Percentiles rank a stretch among this genome's conserved stretches.
These are phyloP conservation scores for Hydrotaea diabolus DNA, from an alignment of 2,888 invertebrate species.

Conservation along the genomic window DNA sequence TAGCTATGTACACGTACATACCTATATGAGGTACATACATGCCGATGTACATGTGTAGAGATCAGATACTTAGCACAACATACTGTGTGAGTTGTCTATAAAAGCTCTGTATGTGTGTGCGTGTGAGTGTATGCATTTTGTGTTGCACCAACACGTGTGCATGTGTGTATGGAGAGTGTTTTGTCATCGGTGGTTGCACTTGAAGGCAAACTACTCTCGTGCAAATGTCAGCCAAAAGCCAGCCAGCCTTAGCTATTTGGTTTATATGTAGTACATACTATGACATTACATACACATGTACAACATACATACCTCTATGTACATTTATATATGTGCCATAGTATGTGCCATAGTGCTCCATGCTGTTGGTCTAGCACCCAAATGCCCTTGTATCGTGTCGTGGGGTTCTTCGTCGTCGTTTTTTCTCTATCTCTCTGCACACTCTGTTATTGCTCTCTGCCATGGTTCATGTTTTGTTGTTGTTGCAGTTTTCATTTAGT, in stretches of 20 bases:
- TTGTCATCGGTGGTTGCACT: conserved; percentile 63
- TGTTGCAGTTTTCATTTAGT: conserved; percentile 40
- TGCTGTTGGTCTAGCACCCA: conserved; percentile 17
- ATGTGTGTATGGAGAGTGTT: neutral
- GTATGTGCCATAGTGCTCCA: conserved; percentile 1
- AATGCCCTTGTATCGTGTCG: conserved; percentile 57
- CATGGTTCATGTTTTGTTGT: conserved; percentile 25
- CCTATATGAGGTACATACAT: neutral
- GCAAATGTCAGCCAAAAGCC: conserved; percentile 64
- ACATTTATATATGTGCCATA: conserved; percentile 24
- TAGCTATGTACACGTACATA: too few relatives aligned
- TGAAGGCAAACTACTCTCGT: conserved; percentile 67
- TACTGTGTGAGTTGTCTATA: neutral
- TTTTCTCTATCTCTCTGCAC: neutral
- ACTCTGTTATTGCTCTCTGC: conserved; percentile 20
- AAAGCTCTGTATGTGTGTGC: neutral
- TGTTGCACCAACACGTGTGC: neutral
- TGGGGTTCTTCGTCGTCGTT: conserved; percentile 7
- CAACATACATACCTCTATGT: neutral
- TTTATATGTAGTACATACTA: neutral
- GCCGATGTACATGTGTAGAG: conserved; percentile 6
- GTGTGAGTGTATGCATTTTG: neutral
- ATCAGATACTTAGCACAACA: neutral
- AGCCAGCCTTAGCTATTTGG: conserved; percentile 53
- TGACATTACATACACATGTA: neutral